phyloP scores from a whole-genome alignment of 1,140 invertebrate species.

The Aphidius ervi region DNA sequence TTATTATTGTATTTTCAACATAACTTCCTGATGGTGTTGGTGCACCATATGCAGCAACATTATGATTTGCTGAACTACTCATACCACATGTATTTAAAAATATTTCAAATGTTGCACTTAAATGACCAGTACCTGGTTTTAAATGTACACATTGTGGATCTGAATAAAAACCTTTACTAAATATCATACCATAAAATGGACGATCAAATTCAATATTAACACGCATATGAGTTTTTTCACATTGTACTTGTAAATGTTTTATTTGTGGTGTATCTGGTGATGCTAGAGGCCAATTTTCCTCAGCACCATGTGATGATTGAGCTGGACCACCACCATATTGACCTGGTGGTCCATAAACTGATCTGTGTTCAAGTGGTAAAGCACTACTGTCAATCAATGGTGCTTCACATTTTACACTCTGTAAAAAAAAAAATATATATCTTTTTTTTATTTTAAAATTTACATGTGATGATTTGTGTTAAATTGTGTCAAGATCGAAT shows the following conservation, averaged over 20 bases:
- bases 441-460: too few relatives aligned
- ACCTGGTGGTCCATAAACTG: conserved; percentile 68
- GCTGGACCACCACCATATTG: conserved; percentile 53
- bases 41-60: conserved; percentile 70
- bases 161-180: conserved; percentile 89
- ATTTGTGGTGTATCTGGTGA: conserved; percentile 86
- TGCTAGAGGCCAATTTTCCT: conserved; percentile 79
- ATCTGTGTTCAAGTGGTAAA: conserved; percentile 72
- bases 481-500: too few relatives aligned
- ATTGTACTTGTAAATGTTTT: conserved; percentile 88
- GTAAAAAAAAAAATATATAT: conserved; percentile 35
- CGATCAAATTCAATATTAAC: conserved; percentile 92
- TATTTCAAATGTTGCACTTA: conserved; percentile 88
- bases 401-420: conserved; percentile 70
- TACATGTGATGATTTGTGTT: too few relatives aligned
- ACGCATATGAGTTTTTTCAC: conserved; percentile 92
- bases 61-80: conserved; percentile 81
- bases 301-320: conserved; percentile 50
- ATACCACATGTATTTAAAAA: conserved; percentile 88
- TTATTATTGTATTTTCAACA: conserved; percentile 92
- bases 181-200: conserved; percentile 94
- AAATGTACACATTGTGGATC: conserved; percentile 87
- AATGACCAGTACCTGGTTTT: conserved; percentile 81
- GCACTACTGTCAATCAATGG: conserved; percentile 73
- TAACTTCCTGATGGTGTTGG: conserved; percentile 86